Conservation (phyloP, 2,888 invertebrate genomes). For the Cacoxenus indagator region DNA sequence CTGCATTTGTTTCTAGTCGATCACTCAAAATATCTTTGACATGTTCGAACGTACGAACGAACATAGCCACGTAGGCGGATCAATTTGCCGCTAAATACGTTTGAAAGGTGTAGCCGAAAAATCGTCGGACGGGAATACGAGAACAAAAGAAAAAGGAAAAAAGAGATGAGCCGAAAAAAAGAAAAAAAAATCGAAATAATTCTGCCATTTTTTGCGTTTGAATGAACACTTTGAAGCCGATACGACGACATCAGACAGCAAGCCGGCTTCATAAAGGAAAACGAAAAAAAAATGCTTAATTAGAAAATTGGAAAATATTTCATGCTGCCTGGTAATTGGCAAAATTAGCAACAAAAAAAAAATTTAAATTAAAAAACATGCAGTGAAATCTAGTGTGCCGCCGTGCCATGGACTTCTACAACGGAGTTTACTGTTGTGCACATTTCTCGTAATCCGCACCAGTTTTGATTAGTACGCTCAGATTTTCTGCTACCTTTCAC, state of each 20-base stretch:
- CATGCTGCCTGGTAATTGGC: conserved; percentile 58
- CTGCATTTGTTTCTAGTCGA: conserved; percentile 34
- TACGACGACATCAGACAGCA: conserved; percentile 24
- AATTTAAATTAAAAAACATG: neutral
- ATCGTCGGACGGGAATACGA: conserved; percentile 42
- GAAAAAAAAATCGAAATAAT: conserved; percentile 34
- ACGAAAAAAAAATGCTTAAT: conserved; percentile 38
- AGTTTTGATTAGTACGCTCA: conserved; percentile 16
- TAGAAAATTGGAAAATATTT: conserved; percentile 57
- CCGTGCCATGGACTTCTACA: neutral
- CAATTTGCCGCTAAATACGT: conserved; percentile 60
- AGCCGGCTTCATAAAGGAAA: neutral
- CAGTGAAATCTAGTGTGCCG: neutral
- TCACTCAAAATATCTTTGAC: neutral
- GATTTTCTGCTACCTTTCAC: neutral
- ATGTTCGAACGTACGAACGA: neutral
- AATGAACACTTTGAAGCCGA: conserved; percentile 52
- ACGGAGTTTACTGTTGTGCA: neutral
- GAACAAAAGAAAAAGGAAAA: neutral
- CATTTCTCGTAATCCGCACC: conserved; percentile 8
- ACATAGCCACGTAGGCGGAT: conserved; percentile 49
- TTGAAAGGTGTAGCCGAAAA: conserved; percentile 58
- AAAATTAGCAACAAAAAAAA: conserved; percentile 28
- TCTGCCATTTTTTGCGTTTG: conserved; percentile 59
- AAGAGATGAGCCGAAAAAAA: conserved; percentile 4